These are phyloP conservation scores for Chloromyia formosa DNA, from an alignment of 2,888 invertebrate species.

Conservation along the genomic window DNA sequence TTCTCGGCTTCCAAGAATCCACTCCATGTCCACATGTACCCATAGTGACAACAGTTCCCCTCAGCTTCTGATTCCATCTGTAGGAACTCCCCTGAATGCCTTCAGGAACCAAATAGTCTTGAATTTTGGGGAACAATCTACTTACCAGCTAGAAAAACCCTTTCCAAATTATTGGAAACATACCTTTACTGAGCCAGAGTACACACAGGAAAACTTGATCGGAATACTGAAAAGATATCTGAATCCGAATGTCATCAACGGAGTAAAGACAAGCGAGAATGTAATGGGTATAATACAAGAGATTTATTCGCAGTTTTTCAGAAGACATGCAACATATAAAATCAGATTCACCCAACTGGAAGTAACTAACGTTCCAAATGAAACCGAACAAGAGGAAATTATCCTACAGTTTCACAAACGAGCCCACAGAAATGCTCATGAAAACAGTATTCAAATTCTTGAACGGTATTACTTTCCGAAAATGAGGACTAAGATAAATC, in stretches of 20 bases:
- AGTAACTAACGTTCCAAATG: neutral
- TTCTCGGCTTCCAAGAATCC: too few relatives aligned
- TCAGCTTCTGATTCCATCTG: too few relatives aligned
- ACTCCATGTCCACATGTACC: too few relatives aligned
- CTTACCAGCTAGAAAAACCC: neutral
- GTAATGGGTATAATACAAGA: conserved; percentile 10
- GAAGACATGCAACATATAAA: neutral
- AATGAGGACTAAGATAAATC: conserved; percentile 32
- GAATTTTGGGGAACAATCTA: conserved; percentile 2
- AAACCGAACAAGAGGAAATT: neutral
- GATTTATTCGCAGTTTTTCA: neutral
- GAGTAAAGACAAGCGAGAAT: neutral
- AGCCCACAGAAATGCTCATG: conserved; percentile 37
- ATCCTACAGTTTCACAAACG: neutral
- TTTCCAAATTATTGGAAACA: neutral
- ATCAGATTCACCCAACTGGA: neutral
- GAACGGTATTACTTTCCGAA: conserved; percentile 43
- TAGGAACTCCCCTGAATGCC: conserved; percentile 13
- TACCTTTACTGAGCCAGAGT: conserved; percentile 3
- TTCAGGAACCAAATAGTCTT: conserved; percentile 23
- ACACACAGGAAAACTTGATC: neutral
- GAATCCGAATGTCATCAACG: conserved; percentile 15
- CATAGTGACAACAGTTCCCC: too few relatives aligned
- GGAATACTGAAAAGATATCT: conserved; percentile 24
- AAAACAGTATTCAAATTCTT: conserved; percentile 38